Evolutionary conservation across 1,140 invertebrate species (phyloP).

Genomic region (Conus betulinus): DNA sequence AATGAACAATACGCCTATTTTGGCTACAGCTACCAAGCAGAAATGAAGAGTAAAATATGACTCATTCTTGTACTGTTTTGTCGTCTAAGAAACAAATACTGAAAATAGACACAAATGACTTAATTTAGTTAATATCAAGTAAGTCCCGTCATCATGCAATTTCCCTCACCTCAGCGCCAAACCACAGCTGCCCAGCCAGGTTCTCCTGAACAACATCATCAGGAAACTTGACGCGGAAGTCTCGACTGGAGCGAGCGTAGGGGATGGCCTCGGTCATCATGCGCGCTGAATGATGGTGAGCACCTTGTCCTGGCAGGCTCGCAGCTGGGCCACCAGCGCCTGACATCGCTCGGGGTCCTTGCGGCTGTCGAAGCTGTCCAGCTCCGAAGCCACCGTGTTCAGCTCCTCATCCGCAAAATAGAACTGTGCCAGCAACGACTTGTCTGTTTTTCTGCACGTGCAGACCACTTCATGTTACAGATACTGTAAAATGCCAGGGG

Average conservation of each 20-base stretch:
- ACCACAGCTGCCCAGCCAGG: slow-evolving; percentile 98
- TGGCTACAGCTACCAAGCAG: too few relatives aligned
- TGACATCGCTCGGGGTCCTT: slow-evolving; percentile 98
- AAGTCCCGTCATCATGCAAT: too few relatives aligned
- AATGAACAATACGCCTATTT: too few relatives aligned
- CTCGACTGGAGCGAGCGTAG: slow-evolving; percentile 89
- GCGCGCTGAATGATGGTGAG: slow-evolving; percentile 92
- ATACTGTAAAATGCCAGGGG: too few relatives aligned
- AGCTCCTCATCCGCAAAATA: slow-evolving; percentile 98
- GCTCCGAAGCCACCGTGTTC: slow-evolving; percentile 93
- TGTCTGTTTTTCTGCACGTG: slow-evolving; percentile 89
- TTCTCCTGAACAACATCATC: slow-evolving; percentile 99
- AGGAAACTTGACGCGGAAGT: slow-evolving; percentile 99
- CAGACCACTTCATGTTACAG: too few relatives aligned
- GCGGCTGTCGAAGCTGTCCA: slow-evolving; percentile 98
- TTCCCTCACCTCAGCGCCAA: slow-evolving; percentile 93
- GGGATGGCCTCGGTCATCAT: slow-evolving; percentile 97
- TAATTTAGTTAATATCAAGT: too few relatives aligned
- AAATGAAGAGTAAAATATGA: too few relatives aligned
- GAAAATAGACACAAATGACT: too few relatives aligned
- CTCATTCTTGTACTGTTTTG: too few relatives aligned
- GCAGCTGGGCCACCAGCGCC: slow-evolving; percentile 92
- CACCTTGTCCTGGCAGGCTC: slow-evolving; percentile 78
- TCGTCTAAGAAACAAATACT: too few relatives aligned
- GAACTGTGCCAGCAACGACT: slow-evolving; percentile 94